Evolutionary conservation across 2,113 vertebrate species (phyloP).

Genomic region (Cyprinus carpio): DNA sequence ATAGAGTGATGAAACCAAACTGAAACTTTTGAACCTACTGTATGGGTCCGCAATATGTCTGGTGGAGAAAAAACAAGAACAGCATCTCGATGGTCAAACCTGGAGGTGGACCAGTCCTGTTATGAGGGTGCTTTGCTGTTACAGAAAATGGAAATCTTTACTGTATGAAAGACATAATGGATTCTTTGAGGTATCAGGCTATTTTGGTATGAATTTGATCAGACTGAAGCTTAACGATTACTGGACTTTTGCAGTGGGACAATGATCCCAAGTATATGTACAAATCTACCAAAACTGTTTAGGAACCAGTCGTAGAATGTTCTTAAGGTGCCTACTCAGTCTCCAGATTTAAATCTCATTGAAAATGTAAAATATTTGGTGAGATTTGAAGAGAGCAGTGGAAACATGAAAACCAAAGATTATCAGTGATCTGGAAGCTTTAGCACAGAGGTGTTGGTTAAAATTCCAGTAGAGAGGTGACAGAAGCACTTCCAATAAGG

Average conservation of each 20-base stretch:
- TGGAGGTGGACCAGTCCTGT: too few species aligned
- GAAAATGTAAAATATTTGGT: background rate
- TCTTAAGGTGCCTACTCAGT: background rate
- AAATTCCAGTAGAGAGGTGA: background rate
- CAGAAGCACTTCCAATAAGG: background rate
- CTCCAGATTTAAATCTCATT: background rate
- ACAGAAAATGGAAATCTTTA: background rate
- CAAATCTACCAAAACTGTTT: background rate
- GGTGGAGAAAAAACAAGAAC: too few species aligned
- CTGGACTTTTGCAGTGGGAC: background rate
- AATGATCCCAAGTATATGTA: background rate
- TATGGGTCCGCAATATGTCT: background rate
- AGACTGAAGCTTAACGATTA: background rate
- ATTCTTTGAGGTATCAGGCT: background rate
- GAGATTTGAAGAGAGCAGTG: background rate
- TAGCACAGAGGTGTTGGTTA: background rate
- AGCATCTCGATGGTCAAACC: too few species aligned
- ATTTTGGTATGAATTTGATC: background rate
- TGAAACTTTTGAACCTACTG: background rate
- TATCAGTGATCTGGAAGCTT: background rate
- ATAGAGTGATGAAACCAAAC: background rate
- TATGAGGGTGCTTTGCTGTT: too few species aligned
- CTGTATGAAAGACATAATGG: background rate
- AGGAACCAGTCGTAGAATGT: background rate
- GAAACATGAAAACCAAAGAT: background rate